phyloP scores from a whole-genome alignment of 1,140 invertebrate species.

The Aphelinus atriplicis region DNA sequence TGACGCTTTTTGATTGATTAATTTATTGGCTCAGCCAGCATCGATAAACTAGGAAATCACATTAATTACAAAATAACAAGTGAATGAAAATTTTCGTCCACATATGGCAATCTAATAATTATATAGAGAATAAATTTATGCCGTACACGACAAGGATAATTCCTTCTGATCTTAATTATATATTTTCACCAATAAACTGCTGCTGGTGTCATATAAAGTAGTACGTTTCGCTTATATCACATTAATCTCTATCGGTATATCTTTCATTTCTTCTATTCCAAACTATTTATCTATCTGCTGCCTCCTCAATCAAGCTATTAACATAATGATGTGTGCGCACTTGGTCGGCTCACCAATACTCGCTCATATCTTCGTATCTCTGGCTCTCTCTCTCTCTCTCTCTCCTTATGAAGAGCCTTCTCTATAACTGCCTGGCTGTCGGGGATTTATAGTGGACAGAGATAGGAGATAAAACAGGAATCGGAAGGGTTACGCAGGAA shows the following conservation, averaged over 20 bases:
- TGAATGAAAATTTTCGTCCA: too few species aligned
- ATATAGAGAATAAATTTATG: too few species aligned
- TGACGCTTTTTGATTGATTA: too few species aligned
- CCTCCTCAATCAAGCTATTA: slow-evolving; percentile 11
- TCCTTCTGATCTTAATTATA: too few species aligned
- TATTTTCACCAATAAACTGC: too few species aligned
- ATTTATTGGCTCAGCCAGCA: too few species aligned
- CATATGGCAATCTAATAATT: too few species aligned
- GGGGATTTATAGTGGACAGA: slow-evolving; percentile 54
- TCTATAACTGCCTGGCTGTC: slow-evolving; percentile 4
- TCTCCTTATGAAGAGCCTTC: slow-evolving; percentile 1
- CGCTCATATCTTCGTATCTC: background rate
- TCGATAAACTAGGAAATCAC: too few species aligned
- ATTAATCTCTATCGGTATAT: slow-evolving; percentile 18
- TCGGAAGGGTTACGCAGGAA: background rate
- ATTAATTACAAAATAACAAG: too few species aligned
- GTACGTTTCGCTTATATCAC: background rate
- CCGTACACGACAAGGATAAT: too few species aligned
- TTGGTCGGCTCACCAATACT: too few species aligned
- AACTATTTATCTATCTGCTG: background rate
- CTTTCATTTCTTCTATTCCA: background rate
- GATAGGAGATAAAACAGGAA: background rate
- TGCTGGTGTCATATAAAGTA: too few species aligned
- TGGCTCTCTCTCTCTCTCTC: background rate
- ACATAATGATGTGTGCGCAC: slow-evolving; percentile 16